A percentile compares a stretch with the other conserved stretches of the same genome.
Evolutionary conservation across 1,140 invertebrate genomes (phyloP).

Genomic region (Ooceraea biroi): DNA sequence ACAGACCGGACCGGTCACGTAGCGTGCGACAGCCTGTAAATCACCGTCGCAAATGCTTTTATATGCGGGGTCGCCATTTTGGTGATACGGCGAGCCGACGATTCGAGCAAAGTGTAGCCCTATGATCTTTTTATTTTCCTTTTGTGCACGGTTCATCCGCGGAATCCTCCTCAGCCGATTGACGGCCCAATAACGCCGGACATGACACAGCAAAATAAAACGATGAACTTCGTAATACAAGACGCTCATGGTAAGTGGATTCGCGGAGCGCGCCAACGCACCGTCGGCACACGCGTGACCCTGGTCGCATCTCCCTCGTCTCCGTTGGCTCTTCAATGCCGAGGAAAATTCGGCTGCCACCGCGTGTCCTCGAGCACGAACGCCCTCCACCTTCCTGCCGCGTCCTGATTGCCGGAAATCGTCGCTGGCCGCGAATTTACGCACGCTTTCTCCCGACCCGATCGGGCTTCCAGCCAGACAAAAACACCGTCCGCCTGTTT

Average conservation of each 20-base stretch:
- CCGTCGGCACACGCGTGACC: constrained; percentile 71
- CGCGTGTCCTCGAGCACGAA: not conserved
- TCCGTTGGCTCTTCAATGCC: not conserved
- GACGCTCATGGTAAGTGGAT: constrained; percentile 88
- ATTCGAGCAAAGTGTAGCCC: constrained; percentile 77
- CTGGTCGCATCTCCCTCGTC: constrained; percentile 20
- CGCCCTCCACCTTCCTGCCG: not conserved
- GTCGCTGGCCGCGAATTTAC: not conserved
- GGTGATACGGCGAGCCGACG: constrained; percentile 82
- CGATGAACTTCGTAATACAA: constrained; percentile 89
- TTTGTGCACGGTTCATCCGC: constrained; percentile 72
- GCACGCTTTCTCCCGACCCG: not conserved
- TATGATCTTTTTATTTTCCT: constrained; percentile 82
- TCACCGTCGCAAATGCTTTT: constrained; percentile 85
- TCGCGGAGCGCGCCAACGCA: constrained; percentile 81
- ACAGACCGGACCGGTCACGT: not conserved
- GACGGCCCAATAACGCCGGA: constrained; percentile 78
- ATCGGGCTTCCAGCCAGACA: not conserved
- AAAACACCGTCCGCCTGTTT: not conserved
- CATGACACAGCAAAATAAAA: constrained; percentile 89
- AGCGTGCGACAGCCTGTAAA: constrained; percentile 7
- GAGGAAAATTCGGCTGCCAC: not conserved
- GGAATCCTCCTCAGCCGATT: constrained; percentile 69
- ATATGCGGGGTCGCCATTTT: constrained; percentile 87
- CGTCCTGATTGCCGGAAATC: not conserved